These are phyloP conservation scores for Pachliopta kotzebuea DNA, from an alignment of 2,888 invertebrate genomes.

Conservation along the genomic window DNA sequence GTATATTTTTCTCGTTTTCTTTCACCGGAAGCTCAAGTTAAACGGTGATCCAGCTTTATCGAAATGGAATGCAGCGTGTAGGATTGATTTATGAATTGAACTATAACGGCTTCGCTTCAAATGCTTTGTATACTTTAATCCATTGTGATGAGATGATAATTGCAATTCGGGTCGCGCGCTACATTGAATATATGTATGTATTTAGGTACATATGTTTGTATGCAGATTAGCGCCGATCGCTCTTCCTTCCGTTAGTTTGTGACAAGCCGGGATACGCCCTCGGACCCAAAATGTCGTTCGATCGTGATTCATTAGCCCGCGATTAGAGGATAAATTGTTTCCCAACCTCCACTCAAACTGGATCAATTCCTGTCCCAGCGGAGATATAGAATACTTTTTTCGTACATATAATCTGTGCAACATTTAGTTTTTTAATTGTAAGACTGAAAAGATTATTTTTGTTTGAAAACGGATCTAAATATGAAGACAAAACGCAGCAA, in stretches of 20 bases:
- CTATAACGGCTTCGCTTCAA: not conserved
- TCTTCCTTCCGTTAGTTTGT: constrained; percentile 70
- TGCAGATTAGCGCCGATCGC: constrained; percentile 37
- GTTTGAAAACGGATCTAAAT: too few relatives aligned
- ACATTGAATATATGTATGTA: constrained; percentile 4
- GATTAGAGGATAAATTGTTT: constrained; percentile 25
- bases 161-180: constrained; percentile 32
- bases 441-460: too few relatives aligned
- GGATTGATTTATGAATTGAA: too few relatives aligned
- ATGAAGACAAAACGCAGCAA: too few relatives aligned
- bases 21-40: too few relatives aligned
- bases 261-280: constrained; percentile 38
- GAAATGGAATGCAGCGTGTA: too few relatives aligned
- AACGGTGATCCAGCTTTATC: too few relatives aligned
- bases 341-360: constrained; percentile 14
- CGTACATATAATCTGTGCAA: too few relatives aligned
- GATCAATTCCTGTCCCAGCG: constrained; percentile 2
- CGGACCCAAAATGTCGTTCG: constrained; percentile 46
- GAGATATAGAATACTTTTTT: too few relatives aligned
- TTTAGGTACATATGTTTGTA: not conserved
- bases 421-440: too few relatives aligned
- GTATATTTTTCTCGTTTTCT: too few relatives aligned
- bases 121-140: constrained; percentile 30
- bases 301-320: constrained; percentile 28
- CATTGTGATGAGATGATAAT: constrained; percentile 40